Conservation (phyloP, 2,113 vertebrate species). For the Gobio gobio region DNA sequence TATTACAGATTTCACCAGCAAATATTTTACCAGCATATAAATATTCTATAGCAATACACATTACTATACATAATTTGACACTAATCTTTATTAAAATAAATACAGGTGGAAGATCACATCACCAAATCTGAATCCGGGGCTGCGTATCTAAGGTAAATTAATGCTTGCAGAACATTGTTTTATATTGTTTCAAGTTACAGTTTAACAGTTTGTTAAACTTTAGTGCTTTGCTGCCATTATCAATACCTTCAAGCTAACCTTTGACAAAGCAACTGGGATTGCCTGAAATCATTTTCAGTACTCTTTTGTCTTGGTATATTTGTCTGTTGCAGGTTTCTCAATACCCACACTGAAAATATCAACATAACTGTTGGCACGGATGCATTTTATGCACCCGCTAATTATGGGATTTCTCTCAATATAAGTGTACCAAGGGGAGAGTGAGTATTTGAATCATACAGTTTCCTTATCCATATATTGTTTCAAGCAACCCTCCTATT, state of each 20-base stretch:
- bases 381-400: slow-evolving; percentile 60
- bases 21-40: neutral
- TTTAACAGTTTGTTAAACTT: slow-evolving; percentile 43
- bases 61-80: neutral
- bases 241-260: neutral
- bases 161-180: neutral
- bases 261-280: neutral
- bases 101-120: slow-evolving; percentile 80
- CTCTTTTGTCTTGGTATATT: neutral
- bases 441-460: slow-evolving; percentile 77
- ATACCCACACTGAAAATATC: slow-evolving; percentile 73
- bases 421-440: slow-evolving; percentile 69
- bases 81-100: slow-evolving; percentile 44
- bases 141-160: slow-evolving; percentile 81
- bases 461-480: neutral
- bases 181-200: slow-evolving; percentile 32
- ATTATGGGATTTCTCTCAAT: slow-evolving; percentile 75
- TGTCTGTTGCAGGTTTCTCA: slow-evolving; percentile 83
- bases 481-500: neutral
- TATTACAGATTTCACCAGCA: neutral
- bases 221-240: slow-evolving; percentile 27
- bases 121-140: slow-evolving; percentile 79
- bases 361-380: slow-evolving; percentile 73
- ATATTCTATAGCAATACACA: neutral
- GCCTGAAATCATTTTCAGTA: neutral